Conservation (phyloP, 1,140 invertebrate genomes). For the Cydia fagiglandana region DNA sequence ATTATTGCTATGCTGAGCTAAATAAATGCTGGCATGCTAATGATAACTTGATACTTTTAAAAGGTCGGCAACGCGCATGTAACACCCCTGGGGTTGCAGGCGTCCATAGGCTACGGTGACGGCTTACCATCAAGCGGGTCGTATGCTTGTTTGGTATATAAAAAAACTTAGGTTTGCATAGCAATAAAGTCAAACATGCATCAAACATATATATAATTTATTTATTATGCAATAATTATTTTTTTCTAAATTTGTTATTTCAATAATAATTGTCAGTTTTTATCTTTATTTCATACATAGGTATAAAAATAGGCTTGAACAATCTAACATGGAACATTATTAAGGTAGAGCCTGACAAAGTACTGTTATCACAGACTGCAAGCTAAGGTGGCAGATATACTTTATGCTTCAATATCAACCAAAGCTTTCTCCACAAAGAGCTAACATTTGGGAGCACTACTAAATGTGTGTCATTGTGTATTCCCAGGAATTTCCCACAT, state of each 20-base stretch:
- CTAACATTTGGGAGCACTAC: not conserved
- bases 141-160: too few relatives aligned
- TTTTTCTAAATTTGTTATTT: not conserved
- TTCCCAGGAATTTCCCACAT: slow-evolving; percentile 82
- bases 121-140: too few relatives aligned
- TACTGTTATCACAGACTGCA: slow-evolving; percentile 5
- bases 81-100: too few relatives aligned
- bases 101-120: too few relatives aligned
- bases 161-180: not conserved
- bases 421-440: not conserved
- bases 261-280: not conserved
- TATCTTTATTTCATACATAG: not conserved
- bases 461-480: slow-evolving; percentile 17
- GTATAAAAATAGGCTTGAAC: not conserved
- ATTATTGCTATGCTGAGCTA: too few relatives aligned
- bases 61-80: too few relatives aligned
- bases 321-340: not conserved
- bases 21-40: too few relatives aligned
- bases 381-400: slow-evolving; percentile 7
- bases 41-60: too few relatives aligned
- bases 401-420: not conserved
- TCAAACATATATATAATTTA: not conserved
- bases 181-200: not conserved
- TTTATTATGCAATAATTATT: not conserved
- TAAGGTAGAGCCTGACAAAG: slow-evolving; percentile 22